Conservation (phyloP, 2,888 invertebrate species). For the Leuctra nigra region DNA sequence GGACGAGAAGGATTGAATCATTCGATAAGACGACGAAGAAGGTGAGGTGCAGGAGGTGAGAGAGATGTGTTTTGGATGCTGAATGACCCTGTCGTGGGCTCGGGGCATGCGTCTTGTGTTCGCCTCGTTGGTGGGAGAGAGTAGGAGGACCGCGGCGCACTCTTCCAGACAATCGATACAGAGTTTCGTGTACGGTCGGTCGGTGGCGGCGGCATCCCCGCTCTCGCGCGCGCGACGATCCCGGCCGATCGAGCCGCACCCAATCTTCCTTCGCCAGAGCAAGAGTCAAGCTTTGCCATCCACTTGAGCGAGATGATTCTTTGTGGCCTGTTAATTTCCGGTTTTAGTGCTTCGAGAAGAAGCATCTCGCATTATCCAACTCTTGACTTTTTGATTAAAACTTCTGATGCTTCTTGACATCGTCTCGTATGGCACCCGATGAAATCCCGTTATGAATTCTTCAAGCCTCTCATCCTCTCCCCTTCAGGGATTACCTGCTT, state of each 20-base stretch:
- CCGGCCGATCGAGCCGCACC: constrained; percentile 1
- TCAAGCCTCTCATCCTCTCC: too few relatives aligned
- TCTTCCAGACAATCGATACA: constrained; percentile 5
- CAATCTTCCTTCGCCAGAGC: too few relatives aligned
- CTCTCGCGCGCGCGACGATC: neutral
- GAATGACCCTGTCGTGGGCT: neutral
- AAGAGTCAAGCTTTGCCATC: too few relatives aligned
- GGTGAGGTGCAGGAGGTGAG: constrained; percentile 5
- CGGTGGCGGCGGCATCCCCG: neutral
- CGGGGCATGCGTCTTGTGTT: neutral
- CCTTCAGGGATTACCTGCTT: too few relatives aligned
- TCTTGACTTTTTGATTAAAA: too few relatives aligned
- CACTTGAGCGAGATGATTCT: too few relatives aligned
- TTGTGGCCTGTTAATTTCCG: too few relatives aligned
- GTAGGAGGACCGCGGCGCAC: neutral
- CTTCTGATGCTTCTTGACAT: too few relatives aligned
- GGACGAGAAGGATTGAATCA: neutral
- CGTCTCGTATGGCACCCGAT: too few relatives aligned
- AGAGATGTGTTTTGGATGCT: neutral
- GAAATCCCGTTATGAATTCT: too few relatives aligned
- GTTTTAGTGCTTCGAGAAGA: too few relatives aligned
- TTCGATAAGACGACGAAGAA: constrained; percentile 17
- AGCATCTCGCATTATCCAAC: too few relatives aligned
- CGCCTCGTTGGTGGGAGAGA: neutral
- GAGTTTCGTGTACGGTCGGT: neutral